Evolutionary conservation across 2,113 vertebrate species (phyloP).

Genomic region (Cyprinodon tularosa): DNA sequence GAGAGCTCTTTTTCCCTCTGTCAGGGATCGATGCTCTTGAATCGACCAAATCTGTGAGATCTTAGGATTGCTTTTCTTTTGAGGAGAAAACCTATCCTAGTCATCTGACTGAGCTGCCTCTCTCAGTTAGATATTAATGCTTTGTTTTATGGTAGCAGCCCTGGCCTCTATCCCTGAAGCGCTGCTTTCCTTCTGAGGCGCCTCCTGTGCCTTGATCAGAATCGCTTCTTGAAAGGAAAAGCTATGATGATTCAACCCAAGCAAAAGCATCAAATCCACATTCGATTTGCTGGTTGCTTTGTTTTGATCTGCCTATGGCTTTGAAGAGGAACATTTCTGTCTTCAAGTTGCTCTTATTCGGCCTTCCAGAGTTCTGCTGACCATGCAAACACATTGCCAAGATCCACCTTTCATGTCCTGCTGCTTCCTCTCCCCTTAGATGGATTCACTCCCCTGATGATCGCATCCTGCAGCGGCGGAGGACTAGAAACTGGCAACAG

Average conservation of each 20-base stretch:
- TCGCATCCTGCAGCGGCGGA: constrained; percentile 96
- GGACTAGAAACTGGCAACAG: constrained; percentile 95
- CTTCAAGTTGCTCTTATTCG: constrained; percentile 8
- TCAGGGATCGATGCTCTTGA: constrained; percentile 67
- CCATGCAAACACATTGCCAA: constrained; percentile 19
- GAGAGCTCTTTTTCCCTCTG: constrained; percentile 49
- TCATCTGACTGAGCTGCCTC: constrained; percentile 67
- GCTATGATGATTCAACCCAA: constrained; percentile 67
- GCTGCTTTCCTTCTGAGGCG: constrained; percentile 66
- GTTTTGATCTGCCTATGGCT: constrained; percentile 66
- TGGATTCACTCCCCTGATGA: constrained; percentile 97
- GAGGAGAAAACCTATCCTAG: constrained; percentile 74
- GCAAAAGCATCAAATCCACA: constrained; percentile 71
- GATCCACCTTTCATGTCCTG: not conserved
- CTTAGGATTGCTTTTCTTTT: constrained; percentile 77
- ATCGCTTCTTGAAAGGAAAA: constrained; percentile 69
- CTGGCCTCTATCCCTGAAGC: constrained; percentile 64
- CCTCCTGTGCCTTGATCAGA: constrained; percentile 72
- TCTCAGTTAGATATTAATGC: constrained; percentile 75
- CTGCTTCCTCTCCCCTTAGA: constrained; percentile 76
- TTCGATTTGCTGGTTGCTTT: constrained; percentile 79
- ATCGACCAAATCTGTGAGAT: constrained; percentile 76
- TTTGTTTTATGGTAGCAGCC: constrained; percentile 64
- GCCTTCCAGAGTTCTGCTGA: constrained; percentile 45
- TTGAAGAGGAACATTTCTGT: constrained; percentile 61